Base-by-base conservation (phyloP, 2,888 invertebrate genomes). In the Teleogryllus oceanicus region DNA sequence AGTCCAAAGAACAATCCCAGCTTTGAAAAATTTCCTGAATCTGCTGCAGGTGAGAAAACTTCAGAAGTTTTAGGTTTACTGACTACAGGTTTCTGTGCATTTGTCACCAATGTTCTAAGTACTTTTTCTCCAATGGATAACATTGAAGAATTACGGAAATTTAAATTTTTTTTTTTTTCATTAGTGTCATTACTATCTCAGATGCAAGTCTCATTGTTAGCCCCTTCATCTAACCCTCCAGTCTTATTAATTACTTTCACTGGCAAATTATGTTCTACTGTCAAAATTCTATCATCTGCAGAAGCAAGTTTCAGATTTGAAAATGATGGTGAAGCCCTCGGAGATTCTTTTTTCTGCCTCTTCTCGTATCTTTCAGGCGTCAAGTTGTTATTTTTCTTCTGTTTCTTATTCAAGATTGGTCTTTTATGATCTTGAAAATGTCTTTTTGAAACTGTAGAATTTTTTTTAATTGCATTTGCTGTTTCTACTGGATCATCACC, bases 1-100 rank as follows among this genome's bases (percentile, higher is more conserved):
- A 97, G 88, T 0, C 95, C 96, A 89, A 94, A 96, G 87, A 96
- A 97, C 16, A 88, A 86, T 1, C 90, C 91, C 49, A 85, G 80
- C 62, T 83, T 82, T 50, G 78, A 20, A 50, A 5, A 18, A 11
- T 0, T 50, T 49, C 24, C 49, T 75, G 76, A n/a, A 20, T 74
- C 24, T 24, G n/a, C 16, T 16, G 10, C 18, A 10, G 37, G 74
- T n/a, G 18, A 49, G 78, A 77, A 74, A 79, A 75, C 8, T 13
- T 49, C n/a, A 62, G 18, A 62, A 49, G 12, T 37, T 78, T 80
- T 77, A 16, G 74, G 50, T 78, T 62, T 80, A 18, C 78, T 24
- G 21, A 50, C 74, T 5, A 81, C 76, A 21, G 82, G 78, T 50
- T 81, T 81, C 24, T 81, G 77, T 10, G 78, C 82, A 80, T 83